phyloP scores from a whole-genome alignment of 2,888 invertebrate genomes.

The Erebia epiphron region DNA sequence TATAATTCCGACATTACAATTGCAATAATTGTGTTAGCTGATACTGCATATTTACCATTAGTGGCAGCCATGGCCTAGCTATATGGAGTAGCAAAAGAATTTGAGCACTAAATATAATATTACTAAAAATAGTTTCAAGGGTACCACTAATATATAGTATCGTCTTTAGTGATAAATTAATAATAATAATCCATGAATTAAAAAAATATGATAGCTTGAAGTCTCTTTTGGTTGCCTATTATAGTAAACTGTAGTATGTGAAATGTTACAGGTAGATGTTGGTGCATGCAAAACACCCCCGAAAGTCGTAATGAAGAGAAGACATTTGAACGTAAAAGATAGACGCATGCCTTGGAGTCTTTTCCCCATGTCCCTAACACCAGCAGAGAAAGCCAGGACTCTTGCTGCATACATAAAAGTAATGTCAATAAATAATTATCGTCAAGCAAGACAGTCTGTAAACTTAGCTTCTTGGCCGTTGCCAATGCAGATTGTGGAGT shows the following conservation, averaged over 20 bases:
- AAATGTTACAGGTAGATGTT: conserved; percentile 51
- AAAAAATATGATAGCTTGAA: too few species aligned
- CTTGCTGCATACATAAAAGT: conserved; percentile 73
- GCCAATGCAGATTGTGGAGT: conserved; percentile 71
- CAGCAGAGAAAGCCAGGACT: conserved; percentile 69
- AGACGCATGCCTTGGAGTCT: conserved; percentile 77
- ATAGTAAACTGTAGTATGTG: conserved; percentile 19
- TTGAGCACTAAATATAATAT: too few species aligned
- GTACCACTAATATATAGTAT: too few species aligned
- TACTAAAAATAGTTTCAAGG: too few species aligned
- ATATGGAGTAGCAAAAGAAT: too few species aligned
- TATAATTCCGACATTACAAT: too few species aligned
- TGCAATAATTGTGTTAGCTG: too few species aligned
- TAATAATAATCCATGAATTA: too few species aligned
- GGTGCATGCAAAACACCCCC: conserved; percentile 42
- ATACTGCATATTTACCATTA: too few species aligned
- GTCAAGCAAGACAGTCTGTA: conserved; percentile 65
- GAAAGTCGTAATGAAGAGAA: conserved; percentile 63
- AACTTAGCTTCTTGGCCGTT: conserved; percentile 71
- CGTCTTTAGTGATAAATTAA: too few species aligned
- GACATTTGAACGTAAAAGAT: conserved; percentile 68
- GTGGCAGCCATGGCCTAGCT: too few species aligned
- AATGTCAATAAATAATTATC: conserved; percentile 71
- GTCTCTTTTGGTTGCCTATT: background rate
- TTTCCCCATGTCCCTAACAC: conserved; percentile 61